phyloP scores from a whole-genome alignment of 2,113 vertebrate genomes.

The Cinclus cinclus region DNA sequence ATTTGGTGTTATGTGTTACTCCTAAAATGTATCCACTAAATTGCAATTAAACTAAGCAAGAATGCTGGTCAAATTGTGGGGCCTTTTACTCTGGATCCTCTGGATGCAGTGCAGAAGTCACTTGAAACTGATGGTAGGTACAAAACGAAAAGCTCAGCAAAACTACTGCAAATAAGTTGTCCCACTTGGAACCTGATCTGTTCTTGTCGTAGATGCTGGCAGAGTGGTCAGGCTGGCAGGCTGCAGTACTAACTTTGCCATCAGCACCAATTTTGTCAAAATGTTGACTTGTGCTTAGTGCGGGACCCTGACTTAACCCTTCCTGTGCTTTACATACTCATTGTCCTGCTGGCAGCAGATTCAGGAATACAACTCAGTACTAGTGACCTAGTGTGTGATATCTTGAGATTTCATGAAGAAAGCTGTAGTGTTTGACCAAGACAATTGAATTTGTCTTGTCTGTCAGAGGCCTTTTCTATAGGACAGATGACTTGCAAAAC shows the following conservation, averaged over 20 bases:
- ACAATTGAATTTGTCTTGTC: background rate
- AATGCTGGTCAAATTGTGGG: background rate
- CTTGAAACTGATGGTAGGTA: background rate
- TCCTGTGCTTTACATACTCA: accelerated
- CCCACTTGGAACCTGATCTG: background rate
- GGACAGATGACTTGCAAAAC: background rate
- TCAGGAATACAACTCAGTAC: accelerated
- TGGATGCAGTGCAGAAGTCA: background rate
- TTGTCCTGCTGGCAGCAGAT: background rate
- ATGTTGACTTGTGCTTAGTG: background rate
- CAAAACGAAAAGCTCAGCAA: background rate
- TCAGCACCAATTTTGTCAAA: background rate
- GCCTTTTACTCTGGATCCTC: background rate
- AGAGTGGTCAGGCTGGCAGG: background rate
- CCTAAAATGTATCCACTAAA: background rate
- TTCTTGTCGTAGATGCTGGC: background rate
- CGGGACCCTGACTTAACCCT: background rate
- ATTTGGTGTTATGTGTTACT: background rate
- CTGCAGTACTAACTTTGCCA: background rate
- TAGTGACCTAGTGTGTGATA: background rate
- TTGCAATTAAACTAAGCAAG: background rate
- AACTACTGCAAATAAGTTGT: background rate
- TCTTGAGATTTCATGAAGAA: background rate
- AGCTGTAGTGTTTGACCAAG: background rate
- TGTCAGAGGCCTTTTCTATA: background rate